Percentiles rank a stretch among this genome's conserved stretches.
Conservation (phyloP, 2,888 invertebrate species). For the Caenorhabditis japonica region DNA sequence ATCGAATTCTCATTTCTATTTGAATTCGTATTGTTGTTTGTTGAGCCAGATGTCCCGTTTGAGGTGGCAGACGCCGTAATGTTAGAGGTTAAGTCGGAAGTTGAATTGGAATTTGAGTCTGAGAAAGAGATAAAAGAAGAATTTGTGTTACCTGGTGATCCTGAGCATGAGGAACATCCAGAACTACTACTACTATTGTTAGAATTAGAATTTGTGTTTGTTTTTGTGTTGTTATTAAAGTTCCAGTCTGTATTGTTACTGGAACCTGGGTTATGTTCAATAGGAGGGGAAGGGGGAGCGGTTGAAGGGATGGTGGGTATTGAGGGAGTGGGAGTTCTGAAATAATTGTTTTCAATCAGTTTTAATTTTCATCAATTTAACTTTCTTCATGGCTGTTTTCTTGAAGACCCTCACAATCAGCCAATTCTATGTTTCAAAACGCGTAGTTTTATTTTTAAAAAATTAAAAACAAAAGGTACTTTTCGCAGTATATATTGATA, state of each 20-base stretch:
- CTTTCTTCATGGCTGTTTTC: no score
- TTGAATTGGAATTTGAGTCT: neutral
- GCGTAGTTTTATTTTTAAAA: no score
- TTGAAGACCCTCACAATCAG: no score
- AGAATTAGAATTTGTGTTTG: conserved; percentile 7
- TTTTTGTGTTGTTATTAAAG: conserved; percentile 4
- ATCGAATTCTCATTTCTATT: conserved; percentile 7
- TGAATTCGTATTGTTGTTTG: conserved; percentile 8
- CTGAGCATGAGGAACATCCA: neutral
- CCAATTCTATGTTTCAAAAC: no score
- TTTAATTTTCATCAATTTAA: no score
- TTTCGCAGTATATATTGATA: no score
- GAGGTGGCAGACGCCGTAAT: conserved; percentile 4
- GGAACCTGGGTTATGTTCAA: neutral
- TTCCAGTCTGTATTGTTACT: conserved; percentile 7
- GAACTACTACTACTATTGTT: neutral
- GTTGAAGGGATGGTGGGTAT: neutral
- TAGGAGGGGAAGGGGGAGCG: neutral
- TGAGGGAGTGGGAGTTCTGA: neutral
- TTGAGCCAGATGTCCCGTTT: neutral
- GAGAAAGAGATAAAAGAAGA: neutral
- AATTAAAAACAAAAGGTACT: no score
- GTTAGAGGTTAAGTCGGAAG: conserved; percentile 1
- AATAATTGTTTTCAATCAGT: no score
- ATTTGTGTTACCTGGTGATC: neutral